Evolutionary conservation across 1,140 invertebrate genomes (phyloP), one percentile per base, ranked within the genome.

Genomic region (Anthonomus grandis): DNA sequence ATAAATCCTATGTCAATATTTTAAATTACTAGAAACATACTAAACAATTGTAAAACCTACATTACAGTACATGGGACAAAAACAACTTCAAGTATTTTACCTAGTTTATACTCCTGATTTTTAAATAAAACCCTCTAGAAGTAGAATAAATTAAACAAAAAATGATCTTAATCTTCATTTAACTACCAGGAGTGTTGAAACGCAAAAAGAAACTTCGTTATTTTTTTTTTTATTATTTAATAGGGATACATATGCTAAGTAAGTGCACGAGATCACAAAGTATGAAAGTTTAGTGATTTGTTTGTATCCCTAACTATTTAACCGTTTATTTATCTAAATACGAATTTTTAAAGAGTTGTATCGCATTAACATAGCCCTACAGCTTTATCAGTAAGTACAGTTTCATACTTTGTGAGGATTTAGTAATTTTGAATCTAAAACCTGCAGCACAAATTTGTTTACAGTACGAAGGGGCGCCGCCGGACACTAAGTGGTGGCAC

Each of bases 371-470:
- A n/a, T n/a, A n/a, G n/a, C n/a, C n/a, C n/a, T n/a, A n/a, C n/a
- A n/a, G n/a, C n/a, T n/a, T n/a, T n/a, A 41, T 38, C 46, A 54
- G 60, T 64, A 62, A 37, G 41, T 47, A 56, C 53, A 57, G 56
- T 63, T 69, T 68, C 68, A 71, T 71, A 71, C 67, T 67, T 70
- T 71, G 69, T 70, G 68, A 71, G 59, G 60, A 59, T 38, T 55
- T 57, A 60, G 25, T 55, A 60, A 59, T 34, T 47, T 54, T 48
- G 60, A n/a, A 51, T 46, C 36, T 49, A 64, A 62, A 60, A 69
- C 59, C 60, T 60, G 61, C 62, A 68, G 62, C 58, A 66, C 60
- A 68, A 46, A 68, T 61, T 63, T 63, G 44, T 63, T 45, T 55
- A 55, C 52, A 55, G 52, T 55, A 55, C 52, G 27, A 53, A 31